phyloP scores from a whole-genome alignment of 2,888 invertebrate genomes.

The Lithophane semibrunnea region DNA sequence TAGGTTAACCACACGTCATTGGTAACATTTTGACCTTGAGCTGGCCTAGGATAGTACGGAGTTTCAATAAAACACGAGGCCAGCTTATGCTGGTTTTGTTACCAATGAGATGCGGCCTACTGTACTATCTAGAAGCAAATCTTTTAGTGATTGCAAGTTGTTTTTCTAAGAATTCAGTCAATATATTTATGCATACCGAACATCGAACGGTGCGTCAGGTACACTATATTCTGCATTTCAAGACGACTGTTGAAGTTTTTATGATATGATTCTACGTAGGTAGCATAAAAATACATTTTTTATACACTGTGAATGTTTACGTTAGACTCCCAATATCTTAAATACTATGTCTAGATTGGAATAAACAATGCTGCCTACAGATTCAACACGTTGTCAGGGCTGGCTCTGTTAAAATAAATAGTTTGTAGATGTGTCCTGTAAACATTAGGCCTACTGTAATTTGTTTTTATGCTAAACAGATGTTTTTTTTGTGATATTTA shows the following conservation, averaged over 20 bases:
- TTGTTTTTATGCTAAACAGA: slow-evolving; percentile 18
- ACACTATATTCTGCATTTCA: slow-evolving; percentile 16
- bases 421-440: neutral
- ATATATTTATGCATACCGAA: slow-evolving; percentile 10
- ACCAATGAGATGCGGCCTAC: neutral
- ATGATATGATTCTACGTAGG: neutral
- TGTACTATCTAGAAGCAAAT: neutral
- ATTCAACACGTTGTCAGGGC: slow-evolving; percentile 19
- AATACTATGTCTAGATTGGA: slow-evolving; percentile 26
- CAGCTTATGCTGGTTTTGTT: neutral
- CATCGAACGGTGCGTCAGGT: neutral
- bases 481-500: neutral
- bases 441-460: slow-evolving; percentile 8
- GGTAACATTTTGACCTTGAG: neutral
- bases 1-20: neutral
- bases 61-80: no score
- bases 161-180: slow-evolving; percentile 23
- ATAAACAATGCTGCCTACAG: slow-evolving; percentile 27
- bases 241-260: slow-evolving; percentile 33
- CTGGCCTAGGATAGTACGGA: neutral
- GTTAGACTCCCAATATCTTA: slow-evolving; percentile 21
- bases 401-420: slow-evolving; percentile 19
- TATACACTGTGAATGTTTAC: slow-evolving; percentile 32
- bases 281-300: slow-evolving; percentile 24
- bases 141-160: neutral